These are phyloP conservation scores for Coendou prehensilis DNA, from an alignment of 2,797 vertebrate species.

Conservation along the genomic window DNA sequence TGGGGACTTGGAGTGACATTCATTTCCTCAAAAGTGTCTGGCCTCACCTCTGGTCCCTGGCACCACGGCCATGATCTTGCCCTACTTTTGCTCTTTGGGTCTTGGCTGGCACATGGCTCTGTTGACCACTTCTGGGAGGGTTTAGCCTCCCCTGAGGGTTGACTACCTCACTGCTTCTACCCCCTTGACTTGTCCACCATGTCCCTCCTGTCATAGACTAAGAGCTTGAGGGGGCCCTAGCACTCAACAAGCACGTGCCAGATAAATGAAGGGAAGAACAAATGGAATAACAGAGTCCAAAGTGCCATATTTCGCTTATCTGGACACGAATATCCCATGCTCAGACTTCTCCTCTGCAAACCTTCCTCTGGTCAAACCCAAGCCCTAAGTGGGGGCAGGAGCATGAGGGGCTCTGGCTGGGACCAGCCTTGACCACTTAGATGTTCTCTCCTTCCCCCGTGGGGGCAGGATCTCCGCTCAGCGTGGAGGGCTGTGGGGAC, in stretches of 20 bases:
- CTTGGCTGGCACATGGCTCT: not conserved
- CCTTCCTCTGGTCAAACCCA: not conserved
- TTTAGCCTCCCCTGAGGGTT: not conserved
- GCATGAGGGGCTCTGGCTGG: not conserved
- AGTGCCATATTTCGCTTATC: not conserved
- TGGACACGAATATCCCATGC: not conserved
- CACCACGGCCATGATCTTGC: not conserved
- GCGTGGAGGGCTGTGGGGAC: not conserved
- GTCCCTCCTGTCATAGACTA: no score
- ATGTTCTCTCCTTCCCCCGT: not conserved
- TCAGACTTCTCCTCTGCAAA: not conserved
- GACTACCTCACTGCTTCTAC: not conserved
- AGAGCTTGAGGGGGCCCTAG: not conserved
- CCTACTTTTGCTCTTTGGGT: not conserved
- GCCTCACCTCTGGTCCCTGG: not conserved
- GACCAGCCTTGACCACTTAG: not conserved
- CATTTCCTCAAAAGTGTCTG: not conserved
- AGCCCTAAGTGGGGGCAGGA: not conserved
- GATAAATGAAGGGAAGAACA: not conserved
- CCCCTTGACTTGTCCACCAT: not conserved
- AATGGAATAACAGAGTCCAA: not conserved
- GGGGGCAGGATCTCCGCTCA: not conserved
- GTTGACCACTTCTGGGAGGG: not conserved
- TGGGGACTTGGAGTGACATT: not conserved
- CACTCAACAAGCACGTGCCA: not conserved